A percentile compares a stretch with the other conserved stretches of the same genome.
Conservation (phyloP, 53 echinoderm and acorn worm genomes). For the Echinometra lucunter region DNA sequence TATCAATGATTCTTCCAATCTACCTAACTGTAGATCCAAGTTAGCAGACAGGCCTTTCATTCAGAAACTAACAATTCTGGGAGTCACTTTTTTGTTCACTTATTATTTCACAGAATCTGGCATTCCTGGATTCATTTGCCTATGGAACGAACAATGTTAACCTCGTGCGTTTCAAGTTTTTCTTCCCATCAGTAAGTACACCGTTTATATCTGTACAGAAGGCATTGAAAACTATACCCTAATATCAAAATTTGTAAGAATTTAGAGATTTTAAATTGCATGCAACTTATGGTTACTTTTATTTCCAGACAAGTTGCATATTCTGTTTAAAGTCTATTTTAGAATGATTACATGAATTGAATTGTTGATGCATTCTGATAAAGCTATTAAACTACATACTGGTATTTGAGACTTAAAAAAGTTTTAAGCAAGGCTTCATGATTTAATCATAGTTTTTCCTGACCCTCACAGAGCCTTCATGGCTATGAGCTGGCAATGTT, state of each 20-base stretch:
- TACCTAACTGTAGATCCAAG: too few relatives aligned
- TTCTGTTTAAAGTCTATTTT: too few relatives aligned
- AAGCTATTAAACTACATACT: neutral
- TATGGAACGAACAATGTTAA: slow-evolving; percentile 24
- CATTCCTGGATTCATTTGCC: slow-evolving; percentile 29
- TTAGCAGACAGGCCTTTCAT: too few relatives aligned
- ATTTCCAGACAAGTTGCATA: too few relatives aligned
- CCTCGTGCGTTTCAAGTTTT: neutral
- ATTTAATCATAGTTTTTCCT: neutral
- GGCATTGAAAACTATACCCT: too few relatives aligned
- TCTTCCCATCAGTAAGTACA: slow-evolving; percentile 25
- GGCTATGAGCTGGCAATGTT: slow-evolving; percentile 5
- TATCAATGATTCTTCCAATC: too few relatives aligned
- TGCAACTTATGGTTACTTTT: too few relatives aligned
- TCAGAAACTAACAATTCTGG: too few relatives aligned
- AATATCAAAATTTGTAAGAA: too few relatives aligned
- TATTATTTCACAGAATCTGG: neutral
- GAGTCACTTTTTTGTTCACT: neutral
- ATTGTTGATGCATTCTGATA: neutral
- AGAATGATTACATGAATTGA: too few relatives aligned
- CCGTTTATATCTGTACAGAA: too few relatives aligned
- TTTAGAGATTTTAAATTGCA: neutral
- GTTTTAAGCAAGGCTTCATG: neutral
- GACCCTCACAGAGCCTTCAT: neutral
- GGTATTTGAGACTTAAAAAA: neutral